These are phyloP conservation scores for Pristis pectinata DNA, from an alignment of 2,797 vertebrate genomes.

Conservation along the genomic window DNA sequence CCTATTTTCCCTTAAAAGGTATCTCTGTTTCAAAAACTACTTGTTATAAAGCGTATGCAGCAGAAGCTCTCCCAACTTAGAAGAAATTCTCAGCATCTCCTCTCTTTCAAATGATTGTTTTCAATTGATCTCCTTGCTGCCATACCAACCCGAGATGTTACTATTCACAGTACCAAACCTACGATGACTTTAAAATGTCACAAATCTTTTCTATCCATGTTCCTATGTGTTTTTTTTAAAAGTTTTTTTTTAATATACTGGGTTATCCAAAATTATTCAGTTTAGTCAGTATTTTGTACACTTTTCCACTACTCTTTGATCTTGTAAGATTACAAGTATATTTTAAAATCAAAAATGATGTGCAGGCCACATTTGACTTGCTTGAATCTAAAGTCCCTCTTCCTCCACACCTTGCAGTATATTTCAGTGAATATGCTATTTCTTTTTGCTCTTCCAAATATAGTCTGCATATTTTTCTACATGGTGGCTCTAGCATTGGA, in stretches of 20 bases:
- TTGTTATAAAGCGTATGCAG: neutral
- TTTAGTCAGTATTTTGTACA: neutral
- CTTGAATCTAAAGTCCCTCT: neutral
- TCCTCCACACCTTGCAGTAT: neutral
- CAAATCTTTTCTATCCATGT: neutral
- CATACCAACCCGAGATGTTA: neutral
- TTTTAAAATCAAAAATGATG: neutral
- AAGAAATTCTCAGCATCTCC: neutral
- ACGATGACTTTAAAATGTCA: neutral
- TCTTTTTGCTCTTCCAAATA: neutral
- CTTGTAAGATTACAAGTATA: neutral
- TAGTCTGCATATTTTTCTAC: neutral
- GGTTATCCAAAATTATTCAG: neutral
- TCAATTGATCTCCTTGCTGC: neutral
- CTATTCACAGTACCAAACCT: neutral
- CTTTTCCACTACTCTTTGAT: neutral
- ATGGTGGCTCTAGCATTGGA: neutral
- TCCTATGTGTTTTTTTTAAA: neutral
- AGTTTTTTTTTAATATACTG: too few species aligned
- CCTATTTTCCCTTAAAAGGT: neutral
- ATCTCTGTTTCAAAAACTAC: neutral
- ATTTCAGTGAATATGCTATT: neutral
- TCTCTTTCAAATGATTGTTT: neutral
- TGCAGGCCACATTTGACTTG: neutral
- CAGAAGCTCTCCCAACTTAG: neutral